Evolutionary conservation across 2,797 vertebrate species (phyloP).

Genomic region (Propithecus perrieri): DNA sequence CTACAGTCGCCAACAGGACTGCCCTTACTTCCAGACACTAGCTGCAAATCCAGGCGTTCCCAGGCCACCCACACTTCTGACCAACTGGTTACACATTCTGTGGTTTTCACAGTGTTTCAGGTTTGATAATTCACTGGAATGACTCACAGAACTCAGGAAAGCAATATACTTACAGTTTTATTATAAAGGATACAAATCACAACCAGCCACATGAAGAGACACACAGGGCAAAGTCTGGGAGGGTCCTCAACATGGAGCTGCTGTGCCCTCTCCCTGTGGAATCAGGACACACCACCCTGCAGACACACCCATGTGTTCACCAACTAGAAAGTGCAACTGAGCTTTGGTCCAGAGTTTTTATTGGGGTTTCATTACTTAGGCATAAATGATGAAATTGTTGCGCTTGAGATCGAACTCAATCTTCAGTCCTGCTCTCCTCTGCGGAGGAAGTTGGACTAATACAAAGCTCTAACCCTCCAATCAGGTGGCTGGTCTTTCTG

Average conservation of each 20-base stretch:
- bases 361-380: background rate
- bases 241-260: background rate
- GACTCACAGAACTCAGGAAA: background rate
- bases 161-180: background rate
- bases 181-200: background rate
- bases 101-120: background rate
- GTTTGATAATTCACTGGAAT: background rate
- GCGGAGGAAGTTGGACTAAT: background rate
- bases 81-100: background rate
- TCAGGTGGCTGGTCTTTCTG: background rate
- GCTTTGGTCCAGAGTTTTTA: background rate
- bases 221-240: rapidly evolving
- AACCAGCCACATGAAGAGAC: background rate
- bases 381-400: background rate
- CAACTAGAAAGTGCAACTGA: background rate
- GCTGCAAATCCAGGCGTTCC: background rate
- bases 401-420: background rate
- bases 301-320: background rate
- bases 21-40: background rate
- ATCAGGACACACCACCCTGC: background rate
- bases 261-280: no score
- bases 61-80: background rate
- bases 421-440: background rate
- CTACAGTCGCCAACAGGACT: background rate
- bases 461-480: background rate